phyloP scores from a whole-genome alignment of 2,797 vertebrate species.

The Falco naumanni region DNA sequence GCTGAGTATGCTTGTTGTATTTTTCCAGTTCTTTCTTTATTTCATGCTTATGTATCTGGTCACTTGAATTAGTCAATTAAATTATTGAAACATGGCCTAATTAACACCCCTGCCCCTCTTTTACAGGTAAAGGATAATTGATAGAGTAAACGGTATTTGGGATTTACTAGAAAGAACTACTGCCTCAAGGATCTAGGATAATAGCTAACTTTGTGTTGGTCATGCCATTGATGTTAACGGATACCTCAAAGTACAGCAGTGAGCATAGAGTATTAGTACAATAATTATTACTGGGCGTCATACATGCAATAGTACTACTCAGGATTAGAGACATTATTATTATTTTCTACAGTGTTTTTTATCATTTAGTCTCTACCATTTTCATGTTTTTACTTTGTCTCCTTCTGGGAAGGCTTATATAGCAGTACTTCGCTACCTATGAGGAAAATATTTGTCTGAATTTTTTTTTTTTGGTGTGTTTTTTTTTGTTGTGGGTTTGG shows the following conservation, averaged over 20 bases:
- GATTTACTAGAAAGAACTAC: neutral
- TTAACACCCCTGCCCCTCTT: neutral
- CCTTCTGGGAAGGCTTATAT: neutral
- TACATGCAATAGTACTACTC: neutral
- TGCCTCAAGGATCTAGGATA: neutral
- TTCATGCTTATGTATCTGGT: neutral
- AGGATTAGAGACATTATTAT: neutral
- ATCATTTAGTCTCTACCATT: neutral
- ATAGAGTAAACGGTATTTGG: neutral
- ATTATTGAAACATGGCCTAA: neutral
- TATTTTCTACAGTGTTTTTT: neutral
- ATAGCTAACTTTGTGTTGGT: neutral
- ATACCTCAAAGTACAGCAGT: neutral
- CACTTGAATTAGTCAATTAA: neutral
- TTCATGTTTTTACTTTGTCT: neutral
- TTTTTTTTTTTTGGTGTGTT: neutral
- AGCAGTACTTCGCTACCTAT: neutral
- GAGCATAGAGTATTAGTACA: neutral
- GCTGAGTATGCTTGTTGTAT: neutral
- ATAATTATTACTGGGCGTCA: neutral
- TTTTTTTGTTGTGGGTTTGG: no score
- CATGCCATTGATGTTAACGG: neutral
- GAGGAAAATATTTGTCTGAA: neutral
- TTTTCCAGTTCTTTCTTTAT: neutral
- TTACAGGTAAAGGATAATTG: neutral